Evolutionary conservation across 2,888 invertebrate species (phyloP), one percentile per base, ranked within the genome.

Genomic region (Lithosia quadra): DNA sequence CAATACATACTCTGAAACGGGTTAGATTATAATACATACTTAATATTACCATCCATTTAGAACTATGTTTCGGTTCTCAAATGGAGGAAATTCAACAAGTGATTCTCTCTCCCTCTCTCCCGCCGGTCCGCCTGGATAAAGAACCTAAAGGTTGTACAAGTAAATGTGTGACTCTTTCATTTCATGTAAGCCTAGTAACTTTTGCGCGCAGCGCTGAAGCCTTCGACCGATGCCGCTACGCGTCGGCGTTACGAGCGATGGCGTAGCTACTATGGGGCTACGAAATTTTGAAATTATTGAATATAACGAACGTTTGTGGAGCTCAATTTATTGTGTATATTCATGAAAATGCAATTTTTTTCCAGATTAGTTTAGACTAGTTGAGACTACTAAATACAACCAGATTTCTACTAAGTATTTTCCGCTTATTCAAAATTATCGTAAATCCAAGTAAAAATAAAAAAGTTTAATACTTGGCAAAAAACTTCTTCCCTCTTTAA

Each of bases 121-220:
- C 3, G 1, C 49, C 49, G n/a, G 0, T n/a, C 0, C 8, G n/a
- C 49, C 8, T n/a, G 49, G 49, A n/a, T 5, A 49, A n/a, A 49
- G n/a, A 1, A 49, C 18, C n/a, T n/a, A 1, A n/a, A 49, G 49
- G 49, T 9, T 49, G 0, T 49, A n/a, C 9, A 2, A n/a, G 8
- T 8, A 18, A 18, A 7, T 3, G 4, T 18, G 8, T 49, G 9
- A 2, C 62, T 21, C 34, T 56, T 7, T 11, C 15, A 15, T 24
- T 56, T 49, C 21, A 55, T 69, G 63, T 7, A 22, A 55, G n/a
- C 66, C 69, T 68, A 24, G 70, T 70, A 69, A n/a, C 55, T 67
- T 75, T 21, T 49, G 11, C 36, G 18, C 21, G 49, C 10, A 56
- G 43, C 43, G 61, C 62, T 69, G 71, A 76, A 69, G 67, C 68